phyloP scores from a whole-genome alignment of 2,113 vertebrate species.

The Ophthalmolycus amberensis region DNA sequence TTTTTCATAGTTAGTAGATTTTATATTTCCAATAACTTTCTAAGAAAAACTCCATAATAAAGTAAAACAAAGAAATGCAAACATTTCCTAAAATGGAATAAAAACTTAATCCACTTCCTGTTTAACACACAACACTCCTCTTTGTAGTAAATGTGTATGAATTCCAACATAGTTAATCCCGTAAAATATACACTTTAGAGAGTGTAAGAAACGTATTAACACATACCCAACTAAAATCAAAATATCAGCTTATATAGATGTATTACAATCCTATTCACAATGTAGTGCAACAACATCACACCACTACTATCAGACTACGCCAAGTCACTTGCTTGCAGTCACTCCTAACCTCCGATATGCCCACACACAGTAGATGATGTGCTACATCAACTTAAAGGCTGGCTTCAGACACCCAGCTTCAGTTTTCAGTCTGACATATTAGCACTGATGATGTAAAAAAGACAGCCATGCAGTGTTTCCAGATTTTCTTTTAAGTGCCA shows the following conservation, averaged over 20 bases:
- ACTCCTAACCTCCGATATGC: not conserved
- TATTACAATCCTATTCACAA: not conserved
- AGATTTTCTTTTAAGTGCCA: not conserved
- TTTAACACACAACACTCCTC: not conserved
- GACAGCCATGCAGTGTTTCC: not conserved
- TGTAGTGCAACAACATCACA: not conserved
- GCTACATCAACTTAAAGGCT: not conserved
- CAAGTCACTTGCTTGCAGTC: not conserved
- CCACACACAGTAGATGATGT: not conserved
- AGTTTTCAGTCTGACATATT: not conserved
- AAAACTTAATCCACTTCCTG: not conserved
- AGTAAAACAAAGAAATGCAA: not conserved
- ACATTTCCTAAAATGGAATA: not conserved
- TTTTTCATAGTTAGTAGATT: not conserved
- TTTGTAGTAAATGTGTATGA: not conserved
- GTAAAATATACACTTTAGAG: not conserved
- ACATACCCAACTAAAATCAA: too few species aligned
- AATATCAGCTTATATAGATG: not conserved
- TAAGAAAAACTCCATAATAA: not conserved
- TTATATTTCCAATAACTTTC: not conserved
- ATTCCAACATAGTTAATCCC: not conserved
- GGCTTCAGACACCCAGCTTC: not conserved
- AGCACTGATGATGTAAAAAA: not conserved
- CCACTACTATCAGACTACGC: not conserved
- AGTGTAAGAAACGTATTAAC: not conserved